Evolutionary conservation across 2,797 vertebrate species (phyloP).

Genomic region (Acipenser oxyrinchus): DNA sequence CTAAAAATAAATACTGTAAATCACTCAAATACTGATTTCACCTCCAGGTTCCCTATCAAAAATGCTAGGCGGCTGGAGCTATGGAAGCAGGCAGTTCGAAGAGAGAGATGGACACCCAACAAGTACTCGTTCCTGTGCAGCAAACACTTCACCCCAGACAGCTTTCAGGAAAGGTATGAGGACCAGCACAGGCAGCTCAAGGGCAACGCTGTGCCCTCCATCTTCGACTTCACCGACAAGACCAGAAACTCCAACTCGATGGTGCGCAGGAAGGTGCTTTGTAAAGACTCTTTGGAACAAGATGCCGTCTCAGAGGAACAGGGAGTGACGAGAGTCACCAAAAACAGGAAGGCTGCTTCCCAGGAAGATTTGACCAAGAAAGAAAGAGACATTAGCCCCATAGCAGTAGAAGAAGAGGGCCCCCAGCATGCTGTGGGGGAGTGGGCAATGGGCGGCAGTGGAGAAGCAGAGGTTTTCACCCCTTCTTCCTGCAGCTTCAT

Average conservation of each 20-base stretch:
- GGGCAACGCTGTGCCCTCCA: conserved; percentile 62
- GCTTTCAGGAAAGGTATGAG: conserved; percentile 61
- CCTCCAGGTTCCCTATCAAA: conserved; percentile 61
- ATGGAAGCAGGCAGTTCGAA: conserved; percentile 65
- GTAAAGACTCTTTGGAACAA: no score
- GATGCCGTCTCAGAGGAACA: not conserved
- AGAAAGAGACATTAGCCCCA: not conserved
- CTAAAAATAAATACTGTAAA: conserved; percentile 1
- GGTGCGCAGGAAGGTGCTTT: conserved; percentile 11
- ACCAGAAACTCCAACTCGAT: conserved; percentile 23
- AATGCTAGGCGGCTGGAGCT: conserved; percentile 60
- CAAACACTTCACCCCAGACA: conserved; percentile 68
- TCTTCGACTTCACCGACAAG: conserved; percentile 54
- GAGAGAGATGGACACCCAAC: conserved; percentile 67
- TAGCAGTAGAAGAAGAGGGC: not conserved
- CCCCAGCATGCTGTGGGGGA: conserved; percentile 12
- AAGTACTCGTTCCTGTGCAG: conserved; percentile 73
- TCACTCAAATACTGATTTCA: no score
- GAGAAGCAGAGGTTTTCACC: conserved; percentile 41
- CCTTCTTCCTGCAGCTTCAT: conserved; percentile 63
- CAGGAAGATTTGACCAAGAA: not conserved
- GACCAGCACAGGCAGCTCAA: conserved; percentile 63
- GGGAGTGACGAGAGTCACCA: not conserved
- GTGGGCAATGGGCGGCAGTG: conserved; percentile 15
- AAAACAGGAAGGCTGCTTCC: conserved; percentile 36